Evolutionary conservation across 2,888 invertebrate species (phyloP).

Genomic region (Sclerodermus sp.): DNA sequence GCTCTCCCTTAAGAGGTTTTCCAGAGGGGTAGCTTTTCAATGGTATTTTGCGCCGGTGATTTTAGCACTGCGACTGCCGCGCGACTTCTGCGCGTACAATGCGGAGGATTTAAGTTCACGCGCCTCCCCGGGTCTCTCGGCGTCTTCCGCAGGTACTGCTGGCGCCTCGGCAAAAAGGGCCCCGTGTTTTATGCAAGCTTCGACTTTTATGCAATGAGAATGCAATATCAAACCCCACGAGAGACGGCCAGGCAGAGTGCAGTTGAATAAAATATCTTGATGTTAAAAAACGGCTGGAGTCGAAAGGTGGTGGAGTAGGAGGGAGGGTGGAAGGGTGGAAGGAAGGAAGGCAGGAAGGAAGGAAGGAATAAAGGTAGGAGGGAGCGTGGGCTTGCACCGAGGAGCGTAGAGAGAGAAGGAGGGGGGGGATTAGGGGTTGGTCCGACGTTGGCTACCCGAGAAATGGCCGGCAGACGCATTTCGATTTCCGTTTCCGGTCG

Average conservation of each 20-base stretch:
- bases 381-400: too few relatives aligned
- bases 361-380: too few relatives aligned
- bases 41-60: too few relatives aligned
- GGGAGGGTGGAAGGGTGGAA: background rate
- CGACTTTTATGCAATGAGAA: conserved; percentile 37
- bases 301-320: background rate
- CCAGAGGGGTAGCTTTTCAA: too few relatives aligned
- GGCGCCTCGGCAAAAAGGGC: too few relatives aligned
- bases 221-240: conserved; percentile 36
- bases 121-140: too few relatives aligned
- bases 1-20: too few relatives aligned
- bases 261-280: conserved; percentile 33
- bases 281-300: conserved; percentile 8
- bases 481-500: conserved; percentile 17
- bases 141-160: background rate
- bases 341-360: background rate
- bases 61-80: too few relatives aligned
- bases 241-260: conserved; percentile 18
- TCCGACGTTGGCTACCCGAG: background rate
- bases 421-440: background rate
- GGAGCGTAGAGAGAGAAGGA: conserved; percentile 1
- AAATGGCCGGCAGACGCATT: conserved; percentile 13
- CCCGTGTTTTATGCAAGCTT: conserved; percentile 33
- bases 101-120: too few relatives aligned
- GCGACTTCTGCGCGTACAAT: too few relatives aligned